These are phyloP conservation scores for Progne subis DNA, from an alignment of 2,113 vertebrate genomes.

Conservation along the genomic window DNA sequence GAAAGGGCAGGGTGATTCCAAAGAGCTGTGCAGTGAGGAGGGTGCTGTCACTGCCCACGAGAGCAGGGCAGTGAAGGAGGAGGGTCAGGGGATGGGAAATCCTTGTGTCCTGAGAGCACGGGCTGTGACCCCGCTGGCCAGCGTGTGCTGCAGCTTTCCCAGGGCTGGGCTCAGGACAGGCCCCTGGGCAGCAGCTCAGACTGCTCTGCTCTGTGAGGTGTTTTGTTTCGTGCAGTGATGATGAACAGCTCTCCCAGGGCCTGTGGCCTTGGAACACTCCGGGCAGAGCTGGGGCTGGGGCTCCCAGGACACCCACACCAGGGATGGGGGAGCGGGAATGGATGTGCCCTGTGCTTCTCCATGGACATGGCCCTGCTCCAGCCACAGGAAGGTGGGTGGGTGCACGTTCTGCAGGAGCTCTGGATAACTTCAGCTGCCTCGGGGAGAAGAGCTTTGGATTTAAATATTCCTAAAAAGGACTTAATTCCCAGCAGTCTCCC, in stretches of 20 bases:
- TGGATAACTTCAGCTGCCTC: not conserved
- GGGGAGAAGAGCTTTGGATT: not conserved
- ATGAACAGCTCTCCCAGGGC: not conserved
- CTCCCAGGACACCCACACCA: fast-evolving
- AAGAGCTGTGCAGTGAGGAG: fast-evolving
- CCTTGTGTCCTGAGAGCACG: not conserved
- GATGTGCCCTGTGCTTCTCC: not conserved
- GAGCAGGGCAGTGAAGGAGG: not conserved
- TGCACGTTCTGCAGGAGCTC: not conserved
- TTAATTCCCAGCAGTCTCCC: not conserved
- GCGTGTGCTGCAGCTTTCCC: not conserved
- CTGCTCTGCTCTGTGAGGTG: not conserved
- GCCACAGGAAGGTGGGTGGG: not conserved
- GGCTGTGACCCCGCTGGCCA: not conserved
- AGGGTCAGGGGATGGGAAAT: not conserved
- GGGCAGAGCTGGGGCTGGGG: not conserved
- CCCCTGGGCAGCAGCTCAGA: fast-evolving
- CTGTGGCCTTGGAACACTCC: not conserved
- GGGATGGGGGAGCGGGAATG: not conserved
- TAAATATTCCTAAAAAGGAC: not conserved
- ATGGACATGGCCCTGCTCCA: not conserved
- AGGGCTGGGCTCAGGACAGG: not conserved
- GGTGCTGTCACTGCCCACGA: fast-evolving
- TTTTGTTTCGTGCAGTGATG: fast-evolving
- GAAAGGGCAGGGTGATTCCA: not conserved